Conservation (phyloP, 2,113 vertebrate species). For the Planiliza haematocheilus region DNA sequence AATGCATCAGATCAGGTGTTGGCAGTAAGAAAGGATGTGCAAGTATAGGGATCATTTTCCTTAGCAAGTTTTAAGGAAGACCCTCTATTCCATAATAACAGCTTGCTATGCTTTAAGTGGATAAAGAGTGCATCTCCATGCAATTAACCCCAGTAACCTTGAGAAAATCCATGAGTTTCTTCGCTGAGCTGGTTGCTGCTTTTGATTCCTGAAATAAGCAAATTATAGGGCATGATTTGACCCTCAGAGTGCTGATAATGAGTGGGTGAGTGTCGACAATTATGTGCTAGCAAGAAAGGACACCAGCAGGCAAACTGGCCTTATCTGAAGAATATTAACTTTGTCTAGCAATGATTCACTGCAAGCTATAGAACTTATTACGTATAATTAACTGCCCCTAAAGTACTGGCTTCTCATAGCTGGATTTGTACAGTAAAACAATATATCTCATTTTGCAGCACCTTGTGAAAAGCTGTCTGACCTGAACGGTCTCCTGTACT, state of each 20-base stretch:
- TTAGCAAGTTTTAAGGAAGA: neutral
- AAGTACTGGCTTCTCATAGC: no score
- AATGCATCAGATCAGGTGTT: slow-evolving; percentile 6
- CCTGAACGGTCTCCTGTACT: neutral
- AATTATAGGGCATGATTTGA: slow-evolving; percentile 10
- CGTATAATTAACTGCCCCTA: no score
- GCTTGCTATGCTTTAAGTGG: neutral
- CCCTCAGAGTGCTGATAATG: neutral
- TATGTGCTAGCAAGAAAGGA: neutral
- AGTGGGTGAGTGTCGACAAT: neutral
- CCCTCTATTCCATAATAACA: slow-evolving; percentile 6
- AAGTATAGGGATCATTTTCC: slow-evolving; percentile 2
- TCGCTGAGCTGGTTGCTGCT: neutral
- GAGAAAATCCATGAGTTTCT: neutral
- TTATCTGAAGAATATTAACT: neutral
- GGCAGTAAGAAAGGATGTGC: slow-evolving; percentile 4
- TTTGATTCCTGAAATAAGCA: slow-evolving; percentile 15
- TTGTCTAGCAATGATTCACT: neutral
- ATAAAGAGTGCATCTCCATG: neutral
- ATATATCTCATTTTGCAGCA: no score
- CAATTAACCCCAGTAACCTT: slow-evolving; percentile 25
- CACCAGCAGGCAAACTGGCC: neutral
- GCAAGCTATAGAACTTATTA: neutral
- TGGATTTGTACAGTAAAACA: no score
- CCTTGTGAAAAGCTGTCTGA: neutral